Evolutionary conservation across 1,140 invertebrate genomes (phyloP).

Genomic region (Lordiphosa clarofinis): DNA sequence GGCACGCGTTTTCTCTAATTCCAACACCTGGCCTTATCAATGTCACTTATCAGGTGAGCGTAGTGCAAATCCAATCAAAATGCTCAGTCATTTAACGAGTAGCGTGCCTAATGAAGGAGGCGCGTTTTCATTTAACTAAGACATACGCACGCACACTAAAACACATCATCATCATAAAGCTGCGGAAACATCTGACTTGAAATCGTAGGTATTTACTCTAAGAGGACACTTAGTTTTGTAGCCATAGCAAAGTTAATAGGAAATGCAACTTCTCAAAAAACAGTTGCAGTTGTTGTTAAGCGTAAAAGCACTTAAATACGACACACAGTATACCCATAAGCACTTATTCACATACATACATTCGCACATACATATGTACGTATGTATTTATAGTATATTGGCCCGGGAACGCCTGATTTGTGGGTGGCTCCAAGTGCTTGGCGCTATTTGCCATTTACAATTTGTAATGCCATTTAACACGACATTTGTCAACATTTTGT

Average conservation of each 20-base stretch:
- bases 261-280: constrained; percentile 38
- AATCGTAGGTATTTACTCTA: background rate
- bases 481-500: background rate
- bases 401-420: too few relatives aligned
- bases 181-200: constrained; percentile 19
- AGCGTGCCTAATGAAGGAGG: constrained; percentile 1
- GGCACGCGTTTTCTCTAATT: too few relatives aligned
- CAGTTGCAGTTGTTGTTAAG: constrained; percentile 4
- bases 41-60: constrained; percentile 41
- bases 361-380: background rate
- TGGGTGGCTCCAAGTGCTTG: too few relatives aligned
- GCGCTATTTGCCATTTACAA: background rate
- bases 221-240: constrained; percentile 14
- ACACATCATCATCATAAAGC: background rate
- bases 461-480: constrained; percentile 21
- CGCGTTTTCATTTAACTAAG: background rate
- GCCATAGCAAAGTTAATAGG: constrained; percentile 22
- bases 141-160: constrained; percentile 11
- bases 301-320: constrained; percentile 1
- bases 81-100: constrained; percentile 13
- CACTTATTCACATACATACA: background rate
- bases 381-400: too few relatives aligned
- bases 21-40: constrained; percentile 2
- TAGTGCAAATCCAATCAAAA: background rate
- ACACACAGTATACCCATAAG: constrained; percentile 4